Evolutionary conservation across 2,888 invertebrate genomes (phyloP).

Genomic region (Drosophila testacea): DNA sequence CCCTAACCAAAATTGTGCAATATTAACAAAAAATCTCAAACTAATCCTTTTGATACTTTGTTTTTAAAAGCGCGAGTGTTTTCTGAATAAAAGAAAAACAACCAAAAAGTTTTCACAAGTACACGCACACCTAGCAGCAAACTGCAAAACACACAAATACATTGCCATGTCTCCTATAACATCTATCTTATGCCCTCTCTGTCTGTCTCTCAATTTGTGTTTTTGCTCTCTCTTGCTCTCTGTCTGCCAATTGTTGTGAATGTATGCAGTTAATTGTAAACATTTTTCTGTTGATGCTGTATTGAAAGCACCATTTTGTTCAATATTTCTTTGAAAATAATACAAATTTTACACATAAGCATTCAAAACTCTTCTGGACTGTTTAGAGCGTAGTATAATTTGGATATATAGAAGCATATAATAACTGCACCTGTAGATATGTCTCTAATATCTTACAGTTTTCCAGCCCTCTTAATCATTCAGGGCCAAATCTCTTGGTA

Average conservation of each 20-base stretch:
- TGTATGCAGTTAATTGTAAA: slow-evolving; percentile 36
- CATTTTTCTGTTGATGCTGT: slow-evolving; percentile 32
- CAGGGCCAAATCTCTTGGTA: slow-evolving; percentile 67
- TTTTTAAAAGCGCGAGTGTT: slow-evolving; percentile 17
- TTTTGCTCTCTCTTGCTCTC: slow-evolving; percentile 1
- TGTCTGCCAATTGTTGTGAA: slow-evolving; percentile 10
- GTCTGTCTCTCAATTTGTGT: neutral
- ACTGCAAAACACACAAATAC: slow-evolving; percentile 39
- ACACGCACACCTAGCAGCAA: slow-evolving; percentile 47
- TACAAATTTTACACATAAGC: neutral
- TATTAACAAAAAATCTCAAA: neutral
- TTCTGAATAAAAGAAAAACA: slow-evolving; percentile 8
- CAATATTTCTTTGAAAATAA: neutral
- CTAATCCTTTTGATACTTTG: neutral
- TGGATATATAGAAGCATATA: neutral
- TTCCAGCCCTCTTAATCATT: slow-evolving; percentile 17
- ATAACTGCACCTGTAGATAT: slow-evolving; percentile 1
- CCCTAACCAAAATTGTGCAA: neutral
- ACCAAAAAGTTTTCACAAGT: slow-evolving; percentile 58
- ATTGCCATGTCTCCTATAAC: slow-evolving; percentile 8
- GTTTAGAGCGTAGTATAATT: slow-evolving; percentile 9
- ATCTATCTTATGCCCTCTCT: neutral
- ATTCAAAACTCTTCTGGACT: slow-evolving; percentile 25
- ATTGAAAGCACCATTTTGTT: slow-evolving; percentile 25
- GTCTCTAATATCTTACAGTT: neutral